phyloP scores from a whole-genome alignment of 1,140 invertebrate genomes.

The Magallana ariakensis region DNA sequence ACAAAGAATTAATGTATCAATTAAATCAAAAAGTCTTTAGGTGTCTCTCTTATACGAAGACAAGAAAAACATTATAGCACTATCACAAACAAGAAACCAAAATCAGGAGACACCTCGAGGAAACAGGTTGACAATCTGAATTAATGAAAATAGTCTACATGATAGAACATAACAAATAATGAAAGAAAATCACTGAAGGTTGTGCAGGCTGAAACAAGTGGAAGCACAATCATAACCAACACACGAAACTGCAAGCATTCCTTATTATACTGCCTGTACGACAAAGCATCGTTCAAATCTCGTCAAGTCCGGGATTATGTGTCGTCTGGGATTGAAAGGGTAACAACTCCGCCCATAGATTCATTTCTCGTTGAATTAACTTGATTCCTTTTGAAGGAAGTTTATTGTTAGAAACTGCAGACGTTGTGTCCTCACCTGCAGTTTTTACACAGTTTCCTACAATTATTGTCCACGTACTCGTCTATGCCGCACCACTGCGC shows the following conservation, averaged over 20 bases:
- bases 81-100: constrained; percentile 6
- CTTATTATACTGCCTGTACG: neutral
- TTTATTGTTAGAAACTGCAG: neutral
- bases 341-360: constrained; percentile 1
- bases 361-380: neutral
- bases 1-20: neutral
- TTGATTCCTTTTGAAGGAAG: neutral
- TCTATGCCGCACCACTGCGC: constrained; percentile 49
- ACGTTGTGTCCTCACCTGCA: neutral
- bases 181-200: neutral
- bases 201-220: neutral
- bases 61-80: constrained; percentile 1
- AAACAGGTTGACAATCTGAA: too few relatives aligned
- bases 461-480: constrained; percentile 51
- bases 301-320: neutral
- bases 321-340: neutral
- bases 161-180: too few relatives aligned
- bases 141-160: too few relatives aligned
- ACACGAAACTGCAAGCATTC: neutral
- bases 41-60: neutral
- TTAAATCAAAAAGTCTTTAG: neutral
- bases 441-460: constrained; percentile 46
- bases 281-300: neutral
- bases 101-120: too few relatives aligned
- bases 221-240: neutral